Evolutionary conservation across 1,140 invertebrate species (phyloP), one percentile per base, ranked within the genome.

Genomic region (Leptestheria dahalacensis): DNA sequence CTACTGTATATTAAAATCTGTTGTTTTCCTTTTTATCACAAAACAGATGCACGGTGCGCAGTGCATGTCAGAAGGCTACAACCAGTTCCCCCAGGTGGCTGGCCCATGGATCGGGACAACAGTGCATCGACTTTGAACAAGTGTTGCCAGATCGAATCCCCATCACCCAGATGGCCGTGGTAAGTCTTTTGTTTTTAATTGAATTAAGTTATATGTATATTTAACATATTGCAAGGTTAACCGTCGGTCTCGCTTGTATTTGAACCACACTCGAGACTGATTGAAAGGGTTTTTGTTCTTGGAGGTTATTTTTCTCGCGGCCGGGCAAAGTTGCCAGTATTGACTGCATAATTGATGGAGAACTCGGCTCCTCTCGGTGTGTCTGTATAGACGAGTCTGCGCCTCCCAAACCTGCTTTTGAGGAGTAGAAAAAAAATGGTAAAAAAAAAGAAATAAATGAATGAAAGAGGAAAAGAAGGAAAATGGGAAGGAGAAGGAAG

Each of bases 121-220:
- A 94, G 66, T 97, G 93, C 70, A 95, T 96, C 66, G 91, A 94
- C 71, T 96, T 97, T 71, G 90, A 94, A 69, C 86, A 90, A 68
- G 88, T 95, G 48, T 73, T 83, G 29, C 92, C 93, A 0, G 88
- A 93, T 72, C 82, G 85, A 61, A 87, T 94, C 67, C 88, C 92
- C 21, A 84, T 91, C 61, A 84, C 81, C 68, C 86, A 91, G 71
- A 79, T 86, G 70, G 82, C 83, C 3, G 85, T 82, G 52, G 87
- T 79, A 70, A 74, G 74, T 72, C 26, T 21, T 12, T 0, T 46
- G 23, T 41, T 15, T 21, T 28, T n/a, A n/a, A n/a, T n/a, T n/a
- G n/a, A n/a, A n/a, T n/a, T n/a, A n/a, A n/a, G n/a, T n/a, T n/a
- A n/a, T n/a, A n/a, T n/a, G n/a, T n/a, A n/a, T n/a, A n/a, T n/a